phyloP scores from a whole-genome alignment of 2,113 vertebrate genomes.

The Alligator mississippiensis region DNA sequence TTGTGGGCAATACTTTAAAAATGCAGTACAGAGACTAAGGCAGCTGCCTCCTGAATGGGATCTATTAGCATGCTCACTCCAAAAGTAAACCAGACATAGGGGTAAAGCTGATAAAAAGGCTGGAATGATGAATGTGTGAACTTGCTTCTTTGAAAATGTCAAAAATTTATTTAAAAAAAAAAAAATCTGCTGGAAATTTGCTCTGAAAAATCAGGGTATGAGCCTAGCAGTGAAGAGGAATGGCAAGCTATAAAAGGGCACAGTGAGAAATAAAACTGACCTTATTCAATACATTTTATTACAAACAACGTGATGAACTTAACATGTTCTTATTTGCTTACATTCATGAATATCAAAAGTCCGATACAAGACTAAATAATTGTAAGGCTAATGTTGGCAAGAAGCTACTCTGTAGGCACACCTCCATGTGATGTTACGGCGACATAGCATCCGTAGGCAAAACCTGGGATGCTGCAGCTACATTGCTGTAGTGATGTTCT shows the following conservation, averaged over 20 bases:
- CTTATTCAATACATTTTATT: rapidly evolving
- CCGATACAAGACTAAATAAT: neutral
- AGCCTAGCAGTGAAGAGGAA: neutral
- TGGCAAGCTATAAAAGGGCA: neutral
- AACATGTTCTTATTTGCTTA: rapidly evolving
- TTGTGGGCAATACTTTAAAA: neutral
- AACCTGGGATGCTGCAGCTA: too few species aligned
- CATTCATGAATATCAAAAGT: neutral
- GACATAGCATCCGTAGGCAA: too few species aligned
- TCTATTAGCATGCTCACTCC: too few species aligned
- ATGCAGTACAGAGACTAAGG: rapidly evolving
- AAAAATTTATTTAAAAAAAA: too few species aligned
- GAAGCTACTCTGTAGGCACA: too few species aligned
- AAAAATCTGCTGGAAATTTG: neutral
- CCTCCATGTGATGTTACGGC: too few species aligned
- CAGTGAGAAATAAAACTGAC: neutral
- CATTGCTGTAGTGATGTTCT: too few species aligned
- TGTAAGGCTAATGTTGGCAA: too few species aligned
- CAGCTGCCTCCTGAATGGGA: neutral
- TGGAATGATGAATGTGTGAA: too few species aligned
- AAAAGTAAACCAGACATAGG: neutral
- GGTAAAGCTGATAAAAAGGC: neutral
- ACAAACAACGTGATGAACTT: rapidly evolving
- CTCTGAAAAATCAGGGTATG: neutral
- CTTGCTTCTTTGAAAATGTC: too few species aligned